These are phyloP conservation scores for Leiothrix lutea DNA, from an alignment of 2,113 vertebrate genomes.

Conservation along the genomic window DNA sequence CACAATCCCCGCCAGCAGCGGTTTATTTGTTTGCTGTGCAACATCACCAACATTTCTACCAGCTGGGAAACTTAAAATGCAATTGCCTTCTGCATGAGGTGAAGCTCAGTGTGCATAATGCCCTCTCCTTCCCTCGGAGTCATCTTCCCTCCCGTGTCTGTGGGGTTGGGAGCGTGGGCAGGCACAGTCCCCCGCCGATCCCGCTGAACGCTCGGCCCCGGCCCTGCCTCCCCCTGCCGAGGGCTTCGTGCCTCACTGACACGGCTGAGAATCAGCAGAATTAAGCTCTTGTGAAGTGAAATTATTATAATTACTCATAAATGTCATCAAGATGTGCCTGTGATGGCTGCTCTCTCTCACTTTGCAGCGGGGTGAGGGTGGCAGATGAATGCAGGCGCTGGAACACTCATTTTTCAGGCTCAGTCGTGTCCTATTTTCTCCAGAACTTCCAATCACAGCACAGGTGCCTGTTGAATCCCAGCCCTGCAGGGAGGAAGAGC, in stretches of 20 bases:
- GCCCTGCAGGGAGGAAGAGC: background rate
- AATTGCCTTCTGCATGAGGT: background rate
- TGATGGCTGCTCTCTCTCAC: background rate
- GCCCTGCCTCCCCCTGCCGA: background rate
- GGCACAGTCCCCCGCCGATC: rapidly evolving
- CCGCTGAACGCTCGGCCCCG: background rate
- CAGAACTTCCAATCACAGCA: background rate
- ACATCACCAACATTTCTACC: background rate
- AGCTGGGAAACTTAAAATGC: background rate
- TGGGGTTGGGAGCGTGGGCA: rapidly evolving
- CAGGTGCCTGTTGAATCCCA: background rate
- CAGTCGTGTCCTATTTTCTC: background rate
- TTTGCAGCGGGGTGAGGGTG: background rate
- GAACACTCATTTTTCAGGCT: background rate
- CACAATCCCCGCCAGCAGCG: rapidly evolving
- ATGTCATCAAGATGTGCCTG: background rate
- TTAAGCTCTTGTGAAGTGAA: background rate
- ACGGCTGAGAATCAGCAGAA: background rate
- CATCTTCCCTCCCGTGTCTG: background rate
- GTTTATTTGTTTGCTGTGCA: background rate
- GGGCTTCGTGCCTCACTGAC: background rate
- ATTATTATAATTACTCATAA: constrained; percentile 32
- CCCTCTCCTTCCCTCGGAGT: background rate
- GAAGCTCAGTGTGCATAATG: background rate
- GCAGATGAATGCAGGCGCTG: rapidly evolving